Evolutionary conservation across 2,888 invertebrate species (phyloP), one percentile per base, ranked within the genome.

Genomic region (Drosophila maculinotata): DNA sequence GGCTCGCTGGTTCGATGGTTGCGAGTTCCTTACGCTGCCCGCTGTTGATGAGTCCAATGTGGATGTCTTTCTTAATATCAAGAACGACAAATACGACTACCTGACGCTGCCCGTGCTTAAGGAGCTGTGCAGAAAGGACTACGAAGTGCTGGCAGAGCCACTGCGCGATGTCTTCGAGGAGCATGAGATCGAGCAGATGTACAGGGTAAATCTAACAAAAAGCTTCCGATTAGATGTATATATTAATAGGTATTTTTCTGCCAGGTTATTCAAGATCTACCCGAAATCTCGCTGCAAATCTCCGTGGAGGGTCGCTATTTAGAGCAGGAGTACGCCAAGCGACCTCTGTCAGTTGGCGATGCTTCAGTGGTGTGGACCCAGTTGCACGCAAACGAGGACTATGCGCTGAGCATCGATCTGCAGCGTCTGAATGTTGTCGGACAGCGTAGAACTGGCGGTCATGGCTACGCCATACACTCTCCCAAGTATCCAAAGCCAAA

Each of bases 401-500:
- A 96, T 91, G 94, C 95, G 0, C 89, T 96, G 10, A 90, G 93
- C 10, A 91, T 96, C 1, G 93, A 92, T 26, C 90, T 93, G 78
- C 91, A 90, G 30, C 93, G 94, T 31, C 52, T 82, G 3, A 93
- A 93, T 85, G 93, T 93, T 42, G 91, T 92, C 12, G 87, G 66
- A 7, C 75, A 77, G 30, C 92, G 93, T 49, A 91, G 73, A 26
- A 15, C 20, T 7, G 60, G 41, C 0, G 69, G 72, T 1, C 54
- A 69, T 8, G 49, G 57, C 83, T 93, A 93, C 79, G 95, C 95
- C 14, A 96, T 96, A n/a, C 92, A 95, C 66, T 95, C 97, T 64
- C 96, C 97, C 0, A 94, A 95, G 67, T 99, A 97, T 92, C 95
- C 97, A 1, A 98, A 98, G 90, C 95, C 95, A 31, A 99, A 99